Conservation (phyloP, 2,888 invertebrate genomes). For the Scaptomyza caliginosa region DNA sequence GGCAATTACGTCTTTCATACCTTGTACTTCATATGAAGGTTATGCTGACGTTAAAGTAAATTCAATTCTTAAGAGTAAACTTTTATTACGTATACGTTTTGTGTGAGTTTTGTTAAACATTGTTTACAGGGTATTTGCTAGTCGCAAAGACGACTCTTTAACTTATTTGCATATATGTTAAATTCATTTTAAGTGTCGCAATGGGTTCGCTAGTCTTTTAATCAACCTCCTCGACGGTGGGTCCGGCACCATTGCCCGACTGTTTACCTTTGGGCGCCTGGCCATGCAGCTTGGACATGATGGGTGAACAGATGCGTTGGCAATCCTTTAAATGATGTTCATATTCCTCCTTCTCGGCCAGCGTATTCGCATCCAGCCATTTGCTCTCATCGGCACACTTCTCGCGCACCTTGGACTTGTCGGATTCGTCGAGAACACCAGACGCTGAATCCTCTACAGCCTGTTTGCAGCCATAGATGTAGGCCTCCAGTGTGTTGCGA, state of each 20-base stretch:
- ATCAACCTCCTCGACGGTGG: constrained; percentile 90
- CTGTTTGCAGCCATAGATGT: constrained; percentile 90
- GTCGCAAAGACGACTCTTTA: background rate
- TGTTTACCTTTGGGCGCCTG: constrained; percentile 81
- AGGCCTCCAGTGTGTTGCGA: constrained; percentile 91
- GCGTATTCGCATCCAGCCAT: constrained; percentile 92
- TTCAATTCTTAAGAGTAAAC: background rate
- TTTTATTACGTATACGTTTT: background rate
- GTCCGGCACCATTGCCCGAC: constrained; percentile 82
- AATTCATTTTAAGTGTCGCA: constrained; percentile 22
- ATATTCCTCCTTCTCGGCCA: constrained; percentile 91
- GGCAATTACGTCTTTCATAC: too few species aligned
- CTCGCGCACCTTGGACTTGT: constrained; percentile 88
- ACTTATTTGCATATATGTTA: constrained; percentile 20
- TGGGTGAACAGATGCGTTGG: constrained; percentile 90
- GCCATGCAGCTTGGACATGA: constrained; percentile 93
- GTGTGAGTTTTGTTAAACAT: background rate
- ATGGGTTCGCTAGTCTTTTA: constrained; percentile 72
- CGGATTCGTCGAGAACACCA: constrained; percentile 88
- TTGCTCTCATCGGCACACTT: constrained; percentile 89
- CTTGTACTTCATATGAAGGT: too few species aligned
- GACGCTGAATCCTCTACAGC: constrained; percentile 87
- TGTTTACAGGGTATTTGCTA: background rate
- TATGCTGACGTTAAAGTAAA: background rate
- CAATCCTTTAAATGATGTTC: constrained; percentile 91